phyloP scores from a whole-genome alignment of 2,888 invertebrate genomes.

The Microctonus brassicae region DNA sequence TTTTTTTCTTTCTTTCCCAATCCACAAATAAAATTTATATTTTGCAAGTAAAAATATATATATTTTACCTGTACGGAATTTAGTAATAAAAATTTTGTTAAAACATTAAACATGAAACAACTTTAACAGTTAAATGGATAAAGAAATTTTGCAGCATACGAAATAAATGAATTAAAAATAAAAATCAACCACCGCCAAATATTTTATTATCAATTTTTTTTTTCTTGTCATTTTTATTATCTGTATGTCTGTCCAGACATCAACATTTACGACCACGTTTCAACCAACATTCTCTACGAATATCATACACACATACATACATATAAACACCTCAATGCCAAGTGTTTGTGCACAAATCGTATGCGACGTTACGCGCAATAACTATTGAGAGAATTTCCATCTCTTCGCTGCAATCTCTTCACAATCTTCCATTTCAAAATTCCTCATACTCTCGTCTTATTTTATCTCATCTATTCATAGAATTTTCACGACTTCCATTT shows the following conservation, averaged over 20 bases:
- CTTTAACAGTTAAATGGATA: background rate
- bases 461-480: background rate
- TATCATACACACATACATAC: background rate
- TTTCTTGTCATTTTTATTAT: conserved; percentile 1
- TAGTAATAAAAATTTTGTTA: background rate
- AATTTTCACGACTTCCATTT: conserved; percentile 1
- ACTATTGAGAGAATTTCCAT: conserved; percentile 17
- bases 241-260: background rate
- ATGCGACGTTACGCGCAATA: conserved; percentile 29
- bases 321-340: background rate
- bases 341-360: conserved; percentile 19
- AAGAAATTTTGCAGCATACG: background rate
- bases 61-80: background rate
- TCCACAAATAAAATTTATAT: background rate
- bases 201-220: no score
- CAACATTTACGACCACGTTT: background rate
- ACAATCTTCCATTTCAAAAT: background rate
- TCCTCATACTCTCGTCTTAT: background rate
- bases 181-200: background rate
- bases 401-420: background rate
- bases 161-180: no score
- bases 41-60: no score
- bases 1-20: background rate
- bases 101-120: background rate
- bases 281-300: background rate